Evolutionary conservation across 2,113 vertebrate genomes (phyloP), one percentile per base, ranked within the genome.

Genomic region (Cranoglanis bouderius): DNA sequence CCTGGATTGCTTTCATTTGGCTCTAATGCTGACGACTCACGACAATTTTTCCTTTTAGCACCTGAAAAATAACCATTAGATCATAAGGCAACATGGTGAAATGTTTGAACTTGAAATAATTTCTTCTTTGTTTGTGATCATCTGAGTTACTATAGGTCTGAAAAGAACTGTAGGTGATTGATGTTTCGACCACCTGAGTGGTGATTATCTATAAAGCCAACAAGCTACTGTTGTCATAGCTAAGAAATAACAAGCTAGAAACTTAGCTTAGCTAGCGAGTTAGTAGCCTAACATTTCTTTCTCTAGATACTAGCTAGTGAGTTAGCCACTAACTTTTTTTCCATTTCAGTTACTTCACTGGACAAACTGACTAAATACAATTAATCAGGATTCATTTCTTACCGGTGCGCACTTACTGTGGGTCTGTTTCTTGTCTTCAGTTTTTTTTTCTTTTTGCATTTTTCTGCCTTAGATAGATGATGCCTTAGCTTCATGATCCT

Each of bases 1-100:
- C 80, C 80, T 82, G 53, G 6, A 59, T 59, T 8, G 2, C 4
- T 59, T 82, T 82, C 32, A 5, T 53, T 38, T 57, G 53, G 35
- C 19, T 82, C 35, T 57, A 38, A 57, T 38, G 19, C 19, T 57
- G 80, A 38, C 12, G 80, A 82, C 16, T 35, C 51, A n/a, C 18
- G 2, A 3, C 0, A 32, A 38, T 38, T 1, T 38, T 82, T 82
- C 80, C 53, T 82, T 82, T 82, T 59, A 59, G 53, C 80, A 82
- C 53, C 80, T 82, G 32, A 82, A 82, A 82, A 82, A 59, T 82
- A 16, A 82, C 78, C 78, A 57, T 82, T 82, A 82, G 80, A 82
- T 82, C 9, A 57, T 57, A 24, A 57, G 80, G 80, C 53, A 57
- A 53, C 53, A 82, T 38, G 32, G 32, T n/a, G 29, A 82, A 57